These are phyloP conservation scores for Tachystola acroxantha DNA, from an alignment of 2,888 invertebrate species.

Conservation along the genomic window DNA sequence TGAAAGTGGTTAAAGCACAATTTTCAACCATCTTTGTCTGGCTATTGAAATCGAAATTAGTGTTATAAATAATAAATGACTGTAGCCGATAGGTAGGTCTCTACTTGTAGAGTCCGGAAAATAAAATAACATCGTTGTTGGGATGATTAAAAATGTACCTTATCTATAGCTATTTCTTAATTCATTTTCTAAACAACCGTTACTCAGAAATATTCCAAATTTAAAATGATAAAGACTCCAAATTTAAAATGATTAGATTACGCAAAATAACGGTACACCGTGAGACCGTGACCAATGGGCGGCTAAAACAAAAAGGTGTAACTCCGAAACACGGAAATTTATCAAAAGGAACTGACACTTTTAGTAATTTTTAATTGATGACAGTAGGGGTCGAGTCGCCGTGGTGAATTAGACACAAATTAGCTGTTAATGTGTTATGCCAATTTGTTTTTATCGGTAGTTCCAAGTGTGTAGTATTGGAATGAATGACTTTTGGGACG, in stretches of 20 bases:
- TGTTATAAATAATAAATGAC: no score
- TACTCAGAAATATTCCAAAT: conserved; percentile 4
- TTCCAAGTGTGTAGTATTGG: background rate
- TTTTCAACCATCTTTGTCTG: no score
- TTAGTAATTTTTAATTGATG: conserved; percentile 55
- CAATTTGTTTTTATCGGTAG: conserved; percentile 18
- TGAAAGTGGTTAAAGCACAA: no score
- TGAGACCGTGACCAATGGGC: conserved; percentile 47
- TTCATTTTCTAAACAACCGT: background rate
- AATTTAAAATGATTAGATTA: conserved; percentile 3
- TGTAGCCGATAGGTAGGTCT: no score
- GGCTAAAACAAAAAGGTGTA: conserved; percentile 48
- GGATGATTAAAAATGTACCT: no score
- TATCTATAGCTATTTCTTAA: no score
- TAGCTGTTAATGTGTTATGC: conserved; percentile 55
- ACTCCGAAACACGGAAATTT: conserved; percentile 45
- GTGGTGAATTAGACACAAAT: conserved; percentile 56
- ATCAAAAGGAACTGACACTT: conserved; percentile 53
- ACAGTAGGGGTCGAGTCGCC: conserved; percentile 44
- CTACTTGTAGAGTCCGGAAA: no score
- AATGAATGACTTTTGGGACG: background rate
- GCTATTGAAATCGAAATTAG: no score
- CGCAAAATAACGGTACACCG: background rate
- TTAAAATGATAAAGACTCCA: background rate
- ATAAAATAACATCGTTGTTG: no score